A percentile compares a stretch with the other conserved stretches of the same genome.
Evolutionary conservation across 2,797 vertebrate species (phyloP).

Genomic region (Galago senegalensis): DNA sequence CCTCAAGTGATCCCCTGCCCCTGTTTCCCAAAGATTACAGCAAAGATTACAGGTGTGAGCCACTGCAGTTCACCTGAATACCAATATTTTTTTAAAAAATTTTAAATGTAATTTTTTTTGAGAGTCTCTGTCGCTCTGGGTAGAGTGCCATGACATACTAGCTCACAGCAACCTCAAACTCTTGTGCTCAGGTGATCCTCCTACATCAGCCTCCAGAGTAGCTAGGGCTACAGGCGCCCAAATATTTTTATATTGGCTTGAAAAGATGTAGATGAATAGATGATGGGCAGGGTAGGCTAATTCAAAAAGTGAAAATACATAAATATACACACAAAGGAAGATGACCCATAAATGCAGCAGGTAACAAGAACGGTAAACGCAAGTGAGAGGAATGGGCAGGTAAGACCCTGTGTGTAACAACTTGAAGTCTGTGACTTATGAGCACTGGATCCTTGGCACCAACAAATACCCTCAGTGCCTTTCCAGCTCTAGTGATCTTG

Average conservation of each 20-base stretch:
- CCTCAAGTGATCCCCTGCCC: background rate
- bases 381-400: background rate
- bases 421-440: background rate
- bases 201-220: no score
- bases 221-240: no score
- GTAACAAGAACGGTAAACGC: background rate
- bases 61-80: background rate
- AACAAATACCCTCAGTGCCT: background rate
- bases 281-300: background rate
- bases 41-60: background rate
- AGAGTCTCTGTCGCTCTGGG: no score
- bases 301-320: background rate
- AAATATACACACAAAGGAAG: background rate
- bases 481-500: background rate
- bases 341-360: background rate
- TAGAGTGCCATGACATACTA: no score
- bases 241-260: background rate
- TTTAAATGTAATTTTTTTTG: no score
- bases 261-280: background rate
- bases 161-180: no score
- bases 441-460: background rate
- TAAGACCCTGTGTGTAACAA: background rate
- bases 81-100: background rate
- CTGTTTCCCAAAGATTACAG: background rate
- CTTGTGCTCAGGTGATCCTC: no score